Evolutionary conservation across 2,797 vertebrate genomes (phyloP).

Genomic region (Acrocephalus scirpaceus): DNA sequence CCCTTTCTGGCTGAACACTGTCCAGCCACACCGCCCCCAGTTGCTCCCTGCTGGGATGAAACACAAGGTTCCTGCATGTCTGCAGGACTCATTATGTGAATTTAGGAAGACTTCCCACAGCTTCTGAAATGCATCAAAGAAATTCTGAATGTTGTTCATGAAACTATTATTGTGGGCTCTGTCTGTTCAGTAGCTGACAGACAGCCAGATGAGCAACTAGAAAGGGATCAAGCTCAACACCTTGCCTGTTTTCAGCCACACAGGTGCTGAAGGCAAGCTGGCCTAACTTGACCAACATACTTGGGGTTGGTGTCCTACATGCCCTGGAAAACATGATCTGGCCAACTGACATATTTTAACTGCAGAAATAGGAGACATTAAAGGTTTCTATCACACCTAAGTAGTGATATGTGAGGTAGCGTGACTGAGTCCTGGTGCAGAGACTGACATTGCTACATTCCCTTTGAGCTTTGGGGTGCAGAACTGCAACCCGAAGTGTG

Average conservation of each 20-base stretch:
- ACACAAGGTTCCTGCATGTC: not conserved
- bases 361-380: not conserved
- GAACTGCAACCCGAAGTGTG: not conserved
- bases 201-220: not conserved
- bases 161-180: not conserved
- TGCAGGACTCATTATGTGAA: not conserved
- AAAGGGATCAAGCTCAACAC: not conserved
- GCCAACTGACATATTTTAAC: not conserved
- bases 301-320: not conserved
- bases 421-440: not conserved
- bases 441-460: not conserved
- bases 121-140: slow-evolving; percentile 16
- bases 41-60: not conserved
- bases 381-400: not conserved
- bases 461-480: not conserved
- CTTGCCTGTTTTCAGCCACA: not conserved
- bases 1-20: no score
- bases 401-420: not conserved
- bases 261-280: not conserved
- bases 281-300: not conserved
- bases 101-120: not conserved
- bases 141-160: not conserved
- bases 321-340: not conserved
- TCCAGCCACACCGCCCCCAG: no score
- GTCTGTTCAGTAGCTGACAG: not conserved